phyloP scores from a whole-genome alignment of 2,797 vertebrate genomes.

The Semaprochilodus insignis region DNA sequence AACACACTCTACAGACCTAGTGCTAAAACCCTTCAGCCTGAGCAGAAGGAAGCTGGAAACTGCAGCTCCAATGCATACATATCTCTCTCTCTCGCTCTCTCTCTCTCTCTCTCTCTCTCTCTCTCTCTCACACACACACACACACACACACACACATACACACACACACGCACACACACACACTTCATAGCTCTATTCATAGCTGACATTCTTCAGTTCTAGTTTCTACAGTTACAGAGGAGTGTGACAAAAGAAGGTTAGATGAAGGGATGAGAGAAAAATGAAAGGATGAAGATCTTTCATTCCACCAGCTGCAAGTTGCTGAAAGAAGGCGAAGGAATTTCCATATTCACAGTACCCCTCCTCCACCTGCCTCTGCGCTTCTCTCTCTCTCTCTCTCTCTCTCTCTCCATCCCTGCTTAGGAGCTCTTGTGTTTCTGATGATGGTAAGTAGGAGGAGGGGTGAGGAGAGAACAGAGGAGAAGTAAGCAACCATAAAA shows the following conservation, averaged over 20 bases:
- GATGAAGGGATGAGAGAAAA: background rate
- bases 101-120: too few relatives aligned
- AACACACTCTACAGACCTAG: background rate
- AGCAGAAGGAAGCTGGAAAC: background rate
- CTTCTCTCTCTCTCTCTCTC: background rate
- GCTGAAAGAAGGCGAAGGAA: slow-evolving; percentile 2
- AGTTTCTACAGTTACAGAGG: background rate
- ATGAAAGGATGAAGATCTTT: background rate
- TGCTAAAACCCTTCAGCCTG: background rate
- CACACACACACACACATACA: background rate
- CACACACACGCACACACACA: background rate
- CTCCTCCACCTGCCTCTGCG: background rate
- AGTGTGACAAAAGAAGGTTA: background rate
- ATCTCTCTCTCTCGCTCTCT: too few relatives aligned
- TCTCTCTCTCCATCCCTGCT: background rate
- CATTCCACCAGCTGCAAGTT: slow-evolving; percentile 5
- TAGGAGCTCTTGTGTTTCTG: background rate
- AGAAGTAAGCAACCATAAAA: background rate
- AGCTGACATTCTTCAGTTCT: background rate
- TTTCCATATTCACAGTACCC: background rate
- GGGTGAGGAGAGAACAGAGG: background rate
- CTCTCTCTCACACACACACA: background rate
- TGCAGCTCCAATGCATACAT: background rate
- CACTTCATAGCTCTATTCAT: background rate
- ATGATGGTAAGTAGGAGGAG: background rate